Base-by-base conservation (phyloP, 2,888 invertebrate species). In the Therioaphis trifolii region DNA sequence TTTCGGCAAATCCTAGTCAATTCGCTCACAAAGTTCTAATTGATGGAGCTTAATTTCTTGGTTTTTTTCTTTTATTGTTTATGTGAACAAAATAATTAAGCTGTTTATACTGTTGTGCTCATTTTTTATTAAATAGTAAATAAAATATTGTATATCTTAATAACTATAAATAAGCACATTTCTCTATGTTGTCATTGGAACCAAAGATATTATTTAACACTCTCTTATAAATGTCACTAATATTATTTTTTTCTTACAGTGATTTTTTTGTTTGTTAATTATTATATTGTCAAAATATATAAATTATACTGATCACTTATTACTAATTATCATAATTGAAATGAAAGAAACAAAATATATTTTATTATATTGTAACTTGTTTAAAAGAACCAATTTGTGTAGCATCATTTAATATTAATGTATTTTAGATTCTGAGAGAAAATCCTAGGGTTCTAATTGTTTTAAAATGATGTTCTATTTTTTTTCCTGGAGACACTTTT, bases 1-100 rank as follows among this genome's bases (percentile, higher is more conserved):
- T 72, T 24, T 68, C 58, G 63, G 49, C 52, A 71, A 82, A 66
- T 74, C 49, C 82, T 82, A 82, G 82, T 82, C 82, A 82, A 74
- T 74, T 82, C 52, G 82, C 82, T 74, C 63, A 82, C 63, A 49
- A 52, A 82, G 72, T 72, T 80, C 71, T 61, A 24, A 71, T 27
- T 40, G 18, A 58, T 40, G 43, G 63, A 74, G n/a, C 74, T 74
- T 74, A 18, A 74, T 72, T 49, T 40, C 49, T 69, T 55, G 5
- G 63, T 35, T 52, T 74, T 52, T 46, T 66, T 24, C 58, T 35
- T 46, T n/a, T 61, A 29, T 80, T 72, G 21, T 71, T 21, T 72
- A 35, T 21, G 21, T 49, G 12, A 9, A 61, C 4, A 46, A 35
- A 61, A 43, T 55, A 58, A 55, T 35, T 12, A 40, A 72, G 43